Evolutionary conservation across 2,888 invertebrate genomes (phyloP).

Genomic region (Ochropleura plecta): DNA sequence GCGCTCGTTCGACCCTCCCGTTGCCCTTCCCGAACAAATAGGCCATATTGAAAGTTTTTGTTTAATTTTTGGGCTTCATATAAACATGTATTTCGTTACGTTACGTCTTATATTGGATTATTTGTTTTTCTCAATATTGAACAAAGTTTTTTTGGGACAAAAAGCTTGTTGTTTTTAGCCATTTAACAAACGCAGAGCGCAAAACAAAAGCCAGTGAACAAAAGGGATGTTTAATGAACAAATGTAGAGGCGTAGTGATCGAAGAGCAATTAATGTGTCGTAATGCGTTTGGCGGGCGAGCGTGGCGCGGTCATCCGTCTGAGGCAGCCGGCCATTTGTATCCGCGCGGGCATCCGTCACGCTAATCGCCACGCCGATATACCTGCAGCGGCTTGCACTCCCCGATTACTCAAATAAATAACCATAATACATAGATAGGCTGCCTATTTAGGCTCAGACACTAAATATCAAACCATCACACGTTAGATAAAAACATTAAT

Average conservation of each 20-base stretch:
- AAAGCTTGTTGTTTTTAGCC: not conserved
- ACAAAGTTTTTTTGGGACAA: not conserved
- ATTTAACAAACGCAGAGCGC: slow-evolving; percentile 6
- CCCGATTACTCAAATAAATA: slow-evolving; percentile 39
- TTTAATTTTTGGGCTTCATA: slow-evolving; percentile 71
- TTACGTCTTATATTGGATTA: slow-evolving; percentile 40
- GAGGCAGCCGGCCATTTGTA: slow-evolving; percentile 84
- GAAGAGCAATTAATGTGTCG: slow-evolving; percentile 83
- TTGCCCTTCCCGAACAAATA: slow-evolving; percentile 80
- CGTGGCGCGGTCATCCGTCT: slow-evolving; percentile 80
- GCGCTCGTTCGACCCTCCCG: slow-evolving; percentile 79
- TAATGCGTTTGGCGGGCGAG: slow-evolving; percentile 73
- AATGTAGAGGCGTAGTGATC: slow-evolving; percentile 75
- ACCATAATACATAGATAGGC: slow-evolving; percentile 13
- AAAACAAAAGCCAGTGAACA: slow-evolving; percentile 40
- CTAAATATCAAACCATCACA: slow-evolving; percentile 7
- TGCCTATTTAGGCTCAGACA: slow-evolving; percentile 7
- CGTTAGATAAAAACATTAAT: slow-evolving; percentile 11
- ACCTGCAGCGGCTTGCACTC: slow-evolving; percentile 77
- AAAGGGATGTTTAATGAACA: slow-evolving; percentile 65
- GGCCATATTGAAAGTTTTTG: slow-evolving; percentile 80
- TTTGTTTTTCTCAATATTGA: slow-evolving; percentile 31
- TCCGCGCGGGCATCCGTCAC: slow-evolving; percentile 83
- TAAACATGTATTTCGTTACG: slow-evolving; percentile 46
- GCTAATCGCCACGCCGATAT: slow-evolving; percentile 82